Evolutionary conservation across 2,797 vertebrate genomes (phyloP), one percentile per base, ranked within the genome.

Genomic region (Labroides dimidiatus): DNA sequence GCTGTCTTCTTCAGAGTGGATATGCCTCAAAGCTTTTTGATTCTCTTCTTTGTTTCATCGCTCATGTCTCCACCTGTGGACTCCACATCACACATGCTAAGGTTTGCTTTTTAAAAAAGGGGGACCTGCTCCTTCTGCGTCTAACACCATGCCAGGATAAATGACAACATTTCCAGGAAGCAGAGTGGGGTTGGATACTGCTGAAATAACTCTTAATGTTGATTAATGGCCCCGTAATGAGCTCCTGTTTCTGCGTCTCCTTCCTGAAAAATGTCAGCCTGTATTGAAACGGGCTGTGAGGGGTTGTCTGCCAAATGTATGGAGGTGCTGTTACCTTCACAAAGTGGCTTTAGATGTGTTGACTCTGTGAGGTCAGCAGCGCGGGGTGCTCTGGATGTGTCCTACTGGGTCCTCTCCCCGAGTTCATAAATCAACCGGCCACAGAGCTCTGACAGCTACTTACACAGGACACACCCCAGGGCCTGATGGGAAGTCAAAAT

Each of bases 401-500:
- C 69, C 75, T 66, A 69, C 73, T 20, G 61, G 68, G 68, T 23
- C 14, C 17, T 64, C 60, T 64, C 59, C 60, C 48, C 14, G 21
- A 70, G 62, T 58, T 49, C 80, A 88, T 82, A 82, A 77, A 88
- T 84, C 83, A 85, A 69, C 15, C 23, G 15, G 60, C 41, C 16
- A 1, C 63, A 65, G 42, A 55, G n/a, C 50, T 55, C 64, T 85
- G 84, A 80, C 79, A 81, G 63, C 45, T 78, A 9, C 45, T 27
- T 58, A 64, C 48, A 54, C 43, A 19, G 58, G 63, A 53, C 66
- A 69, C 72, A 56, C 75, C 45, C 58, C 47, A 63, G 56, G 2
- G 62, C 41, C 67, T 74, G 57, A 70, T 73, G 57, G 57, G 63
- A 77, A 54, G 74, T 80, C 69, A 85, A 51, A 70, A 17, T 36